Base-by-base conservation (phyloP, 2,888 invertebrate species). In the Tromatobia lineatoria region DNA sequence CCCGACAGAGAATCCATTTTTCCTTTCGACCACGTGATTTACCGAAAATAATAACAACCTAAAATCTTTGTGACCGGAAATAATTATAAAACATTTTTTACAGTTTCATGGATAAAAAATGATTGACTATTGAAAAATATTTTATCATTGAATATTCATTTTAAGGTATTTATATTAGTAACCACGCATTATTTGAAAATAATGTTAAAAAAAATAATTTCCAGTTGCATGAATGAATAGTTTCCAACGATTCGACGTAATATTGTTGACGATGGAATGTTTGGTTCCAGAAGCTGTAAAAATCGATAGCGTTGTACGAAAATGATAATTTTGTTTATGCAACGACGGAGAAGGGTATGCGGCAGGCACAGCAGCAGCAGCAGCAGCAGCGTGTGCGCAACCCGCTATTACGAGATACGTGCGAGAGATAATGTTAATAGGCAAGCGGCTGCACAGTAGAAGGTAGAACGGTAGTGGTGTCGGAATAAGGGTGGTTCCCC, bases 261-360 rank as follows among this genome's bases (percentile, higher is more conserved):
- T 45, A 34, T 59, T 13, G 15, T 64, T 38, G 18, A 57, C 25
- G 29, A 29, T 18, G 38, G 34, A 34, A 25, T 42, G n/a, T 38
- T 38, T n/a, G 18, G n/a, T 34, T 18, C 18, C 18, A 47, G 34
- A 70, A 34, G 61, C 29, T 50, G 71, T 13, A 20, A 20, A 59
- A 52, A 82, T 73, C 79, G 64, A 76, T 80, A 82, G 29, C 61
- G 34, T 66, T 78, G 18, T 42, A 34, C 59, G 38, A 15, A 64
- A 67, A 76, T 69, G 75, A 80, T 79, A 76, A 82, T 80, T 82
- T 47, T 75, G 76, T 85, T 76, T 69, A 79, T 80, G 71, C 80
- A 76, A 52, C 66, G 73, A 66, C 50, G 76, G 25, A 67, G 66
- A 59, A 73, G 67, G 23, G 45, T 18, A 20, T 38, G n/a, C 6